Evolutionary conservation across 2,113 vertebrate species (phyloP).

Genomic region (Gobiocypris rarus): DNA sequence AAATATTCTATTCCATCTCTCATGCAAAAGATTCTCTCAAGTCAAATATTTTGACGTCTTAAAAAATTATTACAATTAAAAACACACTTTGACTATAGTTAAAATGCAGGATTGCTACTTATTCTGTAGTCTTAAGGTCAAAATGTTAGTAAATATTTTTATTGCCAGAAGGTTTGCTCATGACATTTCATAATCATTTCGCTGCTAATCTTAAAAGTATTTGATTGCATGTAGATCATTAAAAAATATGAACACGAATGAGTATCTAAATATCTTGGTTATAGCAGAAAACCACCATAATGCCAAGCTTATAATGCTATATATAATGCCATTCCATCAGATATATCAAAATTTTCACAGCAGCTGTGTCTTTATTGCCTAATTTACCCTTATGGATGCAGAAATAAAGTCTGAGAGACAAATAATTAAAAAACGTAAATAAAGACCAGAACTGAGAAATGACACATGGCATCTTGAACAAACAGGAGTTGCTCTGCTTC

Average conservation of each 20-base stretch:
- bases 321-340: conserved; percentile 29
- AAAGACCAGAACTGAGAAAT: conserved; percentile 29
- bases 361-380: conserved; percentile 48
- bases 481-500: conserved; percentile 32
- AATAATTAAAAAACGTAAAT: conserved; percentile 27
- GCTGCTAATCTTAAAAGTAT: conserved; percentile 12
- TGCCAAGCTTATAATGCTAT: conserved; percentile 25
- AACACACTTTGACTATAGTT: conserved; percentile 37
- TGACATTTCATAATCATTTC: conserved; percentile 21
- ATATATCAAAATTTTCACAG: conserved; percentile 23
- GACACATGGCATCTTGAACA: conserved; percentile 28
- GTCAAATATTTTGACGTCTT: conserved; percentile 15
- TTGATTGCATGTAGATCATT: conserved; percentile 29
- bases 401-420: neutral
- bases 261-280: conserved; percentile 15
- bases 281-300: conserved; percentile 46
- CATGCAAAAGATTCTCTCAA: conserved; percentile 42
- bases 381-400: conserved; percentile 31
- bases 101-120: conserved; percentile 18
- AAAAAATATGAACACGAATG: neutral
- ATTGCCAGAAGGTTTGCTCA: conserved; percentile 4
- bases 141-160: conserved; percentile 19
- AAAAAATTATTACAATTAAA: conserved; percentile 39
- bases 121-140: conserved; percentile 29
- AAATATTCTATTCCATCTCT: conserved; percentile 50